These are phyloP conservation scores for Myzus persicae DNA, from an alignment of 1,140 invertebrate genomes.

Conservation along the genomic window DNA sequence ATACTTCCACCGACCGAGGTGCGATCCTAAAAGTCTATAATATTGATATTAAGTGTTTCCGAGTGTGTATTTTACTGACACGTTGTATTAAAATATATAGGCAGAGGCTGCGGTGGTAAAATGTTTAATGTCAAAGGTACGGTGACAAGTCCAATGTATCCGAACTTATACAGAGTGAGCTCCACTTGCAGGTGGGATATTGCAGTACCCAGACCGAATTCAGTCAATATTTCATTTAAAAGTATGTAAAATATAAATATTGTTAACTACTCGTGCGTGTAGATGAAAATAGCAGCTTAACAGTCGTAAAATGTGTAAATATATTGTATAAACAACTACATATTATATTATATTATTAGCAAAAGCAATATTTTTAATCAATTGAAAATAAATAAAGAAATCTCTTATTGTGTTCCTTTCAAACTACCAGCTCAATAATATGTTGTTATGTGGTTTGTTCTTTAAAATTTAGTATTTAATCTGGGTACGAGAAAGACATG, in stretches of 20 bases:
- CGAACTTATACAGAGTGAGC: constrained; percentile 72
- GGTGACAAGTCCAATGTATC: constrained; percentile 80
- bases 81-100: not conserved
- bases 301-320: too few relatives aligned
- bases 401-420: not conserved
- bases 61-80: not conserved
- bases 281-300: too few relatives aligned
- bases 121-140: constrained; percentile 83
- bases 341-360: not conserved
- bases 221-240: constrained; percentile 75
- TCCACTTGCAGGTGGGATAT: constrained; percentile 81
- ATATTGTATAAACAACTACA: too few relatives aligned
- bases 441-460: not conserved
- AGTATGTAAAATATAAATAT: constrained; percentile 59
- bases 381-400: not conserved
- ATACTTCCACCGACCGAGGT: constrained; percentile 47
- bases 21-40: not conserved
- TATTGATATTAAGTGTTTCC: not conserved
- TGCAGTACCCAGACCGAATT: constrained; percentile 71
- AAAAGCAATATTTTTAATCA: not conserved
- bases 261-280: too few relatives aligned
- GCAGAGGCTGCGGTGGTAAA: constrained; percentile 72
- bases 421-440: not conserved
- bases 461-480: not conserved
- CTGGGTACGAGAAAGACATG: not conserved